Evolutionary conservation across 1,140 invertebrate genomes (phyloP), one percentile per base, ranked within the genome.

Genomic region (Pseudachorutes palmiensis): DNA sequence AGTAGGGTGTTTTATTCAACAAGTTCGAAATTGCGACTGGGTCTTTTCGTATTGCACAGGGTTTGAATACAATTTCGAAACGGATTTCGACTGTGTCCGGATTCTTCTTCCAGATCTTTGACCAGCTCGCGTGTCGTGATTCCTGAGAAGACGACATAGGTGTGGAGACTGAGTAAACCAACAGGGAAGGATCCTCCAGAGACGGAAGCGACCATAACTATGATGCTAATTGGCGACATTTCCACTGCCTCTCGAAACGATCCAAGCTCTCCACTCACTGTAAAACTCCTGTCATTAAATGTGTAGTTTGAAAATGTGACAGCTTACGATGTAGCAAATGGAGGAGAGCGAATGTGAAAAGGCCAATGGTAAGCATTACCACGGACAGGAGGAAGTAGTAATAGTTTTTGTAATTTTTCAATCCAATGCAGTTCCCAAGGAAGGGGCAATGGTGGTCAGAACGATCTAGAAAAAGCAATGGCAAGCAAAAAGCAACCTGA

Each of bases 361-460:
- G 5, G 19, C 5, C 5, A 19, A 19, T 41, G 5, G 36, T 41
- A 19, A 41, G 36, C 5, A 19, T 9, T 9, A 57, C 55, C n/a
- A 57, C 28, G 55, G 55, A n/a, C 5, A 57, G 22, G 9, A 57
- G 28, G 28, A 57, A 57, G n/a, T n/a, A n/a, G 28, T 24, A 57
- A 22, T 12, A 57, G 28, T n/a, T 57, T 57, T n/a, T n/a, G 55
- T 57, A 57, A 57, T 57, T 57, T 28, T 28, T 57, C 28, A 24
- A 22, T 24, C 55, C 55, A 57, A 57, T 22, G 55, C 55, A 57
- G 55, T 57, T 57, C 5, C 55, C 55, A 5, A 57, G 22, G 22
- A 12, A 57, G 5, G 55, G 55, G 22, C 55, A 57, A 22, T 57
- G 55, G 22, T 57, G 55, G 22, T 57, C 55, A 12, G 55, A 41